Evolutionary conservation across 2,888 invertebrate genomes (phyloP).

Genomic region (Conops quadrifasciatus): DNA sequence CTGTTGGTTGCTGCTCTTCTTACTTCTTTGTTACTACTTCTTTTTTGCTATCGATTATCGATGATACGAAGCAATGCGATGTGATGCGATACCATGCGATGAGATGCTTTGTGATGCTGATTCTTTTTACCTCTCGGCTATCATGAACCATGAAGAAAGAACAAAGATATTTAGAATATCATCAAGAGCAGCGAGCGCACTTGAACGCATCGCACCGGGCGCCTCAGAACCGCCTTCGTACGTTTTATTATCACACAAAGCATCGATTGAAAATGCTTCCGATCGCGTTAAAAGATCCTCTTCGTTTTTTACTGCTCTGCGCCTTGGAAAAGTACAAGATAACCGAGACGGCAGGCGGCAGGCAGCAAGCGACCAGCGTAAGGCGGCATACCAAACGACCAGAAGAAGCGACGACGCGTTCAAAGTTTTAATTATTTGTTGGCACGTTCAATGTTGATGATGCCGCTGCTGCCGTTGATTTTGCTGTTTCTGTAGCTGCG

Average conservation of each 20-base stretch:
- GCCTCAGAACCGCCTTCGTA: background rate
- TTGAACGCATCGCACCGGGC: conserved; percentile 30
- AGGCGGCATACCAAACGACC: background rate
- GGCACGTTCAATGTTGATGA: conserved; percentile 28
- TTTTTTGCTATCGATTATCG: conserved; percentile 36
- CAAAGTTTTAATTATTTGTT: conserved; percentile 31
- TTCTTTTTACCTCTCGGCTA: background rate
- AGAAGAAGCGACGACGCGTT: conserved; percentile 22
- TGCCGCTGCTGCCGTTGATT: background rate
- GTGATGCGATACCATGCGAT: background rate
- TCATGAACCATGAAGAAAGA: conserved; percentile 18
- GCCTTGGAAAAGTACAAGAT: no score
- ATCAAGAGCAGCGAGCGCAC: conserved; percentile 29
- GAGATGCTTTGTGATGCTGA: background rate
- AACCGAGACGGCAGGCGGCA: no score
- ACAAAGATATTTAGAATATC: conserved; percentile 38
- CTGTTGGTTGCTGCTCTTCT: conserved; percentile 3
- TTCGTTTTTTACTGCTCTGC: background rate
- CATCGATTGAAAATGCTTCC: background rate
- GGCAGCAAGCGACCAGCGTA: no score
- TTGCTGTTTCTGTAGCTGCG: background rate
- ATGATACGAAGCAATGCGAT: no score
- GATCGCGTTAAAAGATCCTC: conserved; percentile 3
- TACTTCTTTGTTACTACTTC: conserved; percentile 32
- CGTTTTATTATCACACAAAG: background rate